Percentiles rank a stretch among this genome's conserved stretches.
Evolutionary conservation across 2,888 invertebrate genomes (phyloP).

Genomic region (Drosophila yooni): DNA sequence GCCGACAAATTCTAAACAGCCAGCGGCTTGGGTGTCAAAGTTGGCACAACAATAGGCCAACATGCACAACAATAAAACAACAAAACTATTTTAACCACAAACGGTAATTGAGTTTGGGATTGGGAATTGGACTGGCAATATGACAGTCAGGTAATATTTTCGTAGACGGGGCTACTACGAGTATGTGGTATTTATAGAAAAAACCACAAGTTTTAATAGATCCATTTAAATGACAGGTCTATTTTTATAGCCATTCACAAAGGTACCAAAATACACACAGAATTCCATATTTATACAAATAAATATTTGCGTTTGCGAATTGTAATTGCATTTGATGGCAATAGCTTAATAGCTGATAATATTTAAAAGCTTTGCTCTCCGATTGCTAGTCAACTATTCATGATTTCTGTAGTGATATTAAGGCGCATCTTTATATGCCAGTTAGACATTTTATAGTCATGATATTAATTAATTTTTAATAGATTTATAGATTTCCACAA

Average conservation of each 20-base stretch:
- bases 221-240: conserved; percentile 69
- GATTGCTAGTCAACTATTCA: background rate
- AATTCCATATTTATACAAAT: conserved; percentile 5
- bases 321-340: conserved; percentile 18
- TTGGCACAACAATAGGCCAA: conserved; percentile 56
- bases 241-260: conserved; percentile 66
- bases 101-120: conserved; percentile 42
- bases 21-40: conserved; percentile 68
- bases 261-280: conserved; percentile 27
- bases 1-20: conserved; percentile 46
- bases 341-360: conserved; percentile 14
- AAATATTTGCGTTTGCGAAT: conserved; percentile 1
- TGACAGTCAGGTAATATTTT: conserved; percentile 50
- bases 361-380: background rate
- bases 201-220: conserved; percentile 72
- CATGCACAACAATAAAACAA: conserved; percentile 17
- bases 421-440: background rate
- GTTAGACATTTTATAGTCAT: background rate
- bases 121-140: conserved; percentile 38
- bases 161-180: conserved; percentile 2
- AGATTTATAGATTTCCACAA: too few species aligned
- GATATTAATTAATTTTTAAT: too few species aligned
- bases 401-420: background rate
- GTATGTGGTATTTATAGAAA: conserved; percentile 68
- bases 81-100: conserved; percentile 45